Evolutionary conservation across 2,888 invertebrate species (phyloP), one percentile per base, ranked within the genome.

Genomic region (Craniophora ligustri): DNA sequence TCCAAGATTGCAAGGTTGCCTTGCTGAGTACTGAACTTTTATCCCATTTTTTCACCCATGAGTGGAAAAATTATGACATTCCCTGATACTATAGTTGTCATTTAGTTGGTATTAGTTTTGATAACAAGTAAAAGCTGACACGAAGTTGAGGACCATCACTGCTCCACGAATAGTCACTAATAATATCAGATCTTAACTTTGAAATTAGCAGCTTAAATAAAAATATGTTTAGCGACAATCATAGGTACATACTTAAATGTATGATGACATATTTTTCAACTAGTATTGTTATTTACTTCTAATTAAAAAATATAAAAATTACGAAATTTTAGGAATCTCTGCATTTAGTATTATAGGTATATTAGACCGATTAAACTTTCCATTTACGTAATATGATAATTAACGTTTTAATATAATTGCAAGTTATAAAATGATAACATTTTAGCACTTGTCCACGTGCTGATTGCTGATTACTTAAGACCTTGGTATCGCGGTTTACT

Each of bases 301-400:
- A n/a, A n/a, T n/a, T n/a, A n/a, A n/a, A n/a, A n/a, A n/a, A n/a
- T n/a, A n/a, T n/a, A n/a, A n/a, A n/a, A n/a, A n/a, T n/a, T n/a
- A n/a, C n/a, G n/a, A n/a, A n/a, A n/a, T n/a, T n/a, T n/a, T n/a
- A n/a, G n/a, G n/a, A n/a, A n/a, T 19, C 26, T 6, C 11, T 19
- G 21, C 41, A 57, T 64, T 51, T 51, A 58, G 50, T 45, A 50
- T 26, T n/a, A n/a, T n/a, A n/a, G n/a, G 34, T 50, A 46, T 51
- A 62, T 46, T 15, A 11, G 30, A 8, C 19, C 11, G 14, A 30
- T 19, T 10, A 38, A 67, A 53, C 63, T 53, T 61, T 61, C 41
- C 61, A 67, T 35, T 36, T 31, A 44, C 14, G 34, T 26, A 23
- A 32, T 11, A 7, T 46, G 60, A 65, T 69, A 69, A 67, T 14